Conservation (phyloP, 2,888 invertebrate genomes). For the Operophtera brumata region DNA sequence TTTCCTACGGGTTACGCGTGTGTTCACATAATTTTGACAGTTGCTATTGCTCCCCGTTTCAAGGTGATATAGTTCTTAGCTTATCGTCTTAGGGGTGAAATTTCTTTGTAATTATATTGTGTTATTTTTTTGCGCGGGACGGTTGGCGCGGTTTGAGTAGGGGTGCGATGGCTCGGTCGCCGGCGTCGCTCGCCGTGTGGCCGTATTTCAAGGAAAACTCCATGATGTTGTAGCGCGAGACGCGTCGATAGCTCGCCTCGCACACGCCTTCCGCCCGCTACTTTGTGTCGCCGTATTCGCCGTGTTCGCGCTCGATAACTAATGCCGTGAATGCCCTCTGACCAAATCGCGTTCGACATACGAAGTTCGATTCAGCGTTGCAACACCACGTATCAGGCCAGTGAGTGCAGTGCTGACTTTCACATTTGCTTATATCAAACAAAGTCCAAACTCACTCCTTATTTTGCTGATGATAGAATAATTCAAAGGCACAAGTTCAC, state of each 20-base stretch:
- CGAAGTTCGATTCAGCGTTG: constrained; percentile 35
- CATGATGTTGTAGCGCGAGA: constrained; percentile 48
- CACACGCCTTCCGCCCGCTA: constrained; percentile 44
- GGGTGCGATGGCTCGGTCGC: constrained; percentile 59
- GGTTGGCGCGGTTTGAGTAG: constrained; percentile 66
- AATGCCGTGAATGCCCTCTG: constrained; percentile 50
- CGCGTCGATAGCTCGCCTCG: constrained; percentile 53
- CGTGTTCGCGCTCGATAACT: constrained; percentile 47
- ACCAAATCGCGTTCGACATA: constrained; percentile 31
- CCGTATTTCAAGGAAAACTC: constrained; percentile 73
- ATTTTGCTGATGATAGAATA: constrained; percentile 33
- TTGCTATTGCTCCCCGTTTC: constrained; percentile 67
- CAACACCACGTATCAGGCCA: constrained; percentile 56
- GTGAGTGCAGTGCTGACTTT: constrained; percentile 59
- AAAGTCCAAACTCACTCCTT: constrained; percentile 40
- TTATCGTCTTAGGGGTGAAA: constrained; percentile 58
- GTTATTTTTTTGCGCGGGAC: constrained; percentile 77
- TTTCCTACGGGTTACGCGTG: constrained; percentile 75
- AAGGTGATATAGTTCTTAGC: constrained; percentile 67
- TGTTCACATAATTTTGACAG: constrained; percentile 80
- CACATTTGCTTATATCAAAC: constrained; percentile 45
- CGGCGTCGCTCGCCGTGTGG: constrained; percentile 49
- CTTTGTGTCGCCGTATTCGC: constrained; percentile 43
- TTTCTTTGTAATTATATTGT: constrained; percentile 51
- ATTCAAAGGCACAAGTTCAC: too few relatives aligned